A percentile compares a stretch with the other conserved stretches of the same genome.
phyloP scores from a whole-genome alignment of 2,888 invertebrate genomes.

The Lobophora halterata region DNA sequence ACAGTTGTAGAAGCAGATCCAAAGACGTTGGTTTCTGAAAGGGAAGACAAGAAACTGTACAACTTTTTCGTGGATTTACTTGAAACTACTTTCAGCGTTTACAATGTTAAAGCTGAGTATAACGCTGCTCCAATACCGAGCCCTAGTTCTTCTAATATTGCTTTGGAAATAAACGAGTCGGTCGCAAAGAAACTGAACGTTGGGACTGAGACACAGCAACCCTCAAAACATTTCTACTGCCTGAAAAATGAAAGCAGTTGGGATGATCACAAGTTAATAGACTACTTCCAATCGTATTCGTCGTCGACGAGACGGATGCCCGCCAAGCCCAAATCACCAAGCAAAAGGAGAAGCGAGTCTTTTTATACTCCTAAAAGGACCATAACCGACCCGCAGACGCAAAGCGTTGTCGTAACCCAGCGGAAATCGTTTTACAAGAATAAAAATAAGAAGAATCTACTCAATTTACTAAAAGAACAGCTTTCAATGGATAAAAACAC shows the following conservation, averaged over 20 bases:
- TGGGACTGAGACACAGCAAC: constrained; percentile 11
- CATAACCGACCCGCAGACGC: constrained; percentile 14
- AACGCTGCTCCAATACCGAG: constrained; percentile 3
- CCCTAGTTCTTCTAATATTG: constrained; percentile 33
- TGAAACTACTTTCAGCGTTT: constrained; percentile 51
- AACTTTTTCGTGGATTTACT: constrained; percentile 60
- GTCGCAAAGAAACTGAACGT: constrained; percentile 40
- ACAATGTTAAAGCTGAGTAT: constrained; percentile 38
- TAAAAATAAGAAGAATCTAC: constrained; percentile 39
- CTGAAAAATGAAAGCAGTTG: constrained; percentile 16
- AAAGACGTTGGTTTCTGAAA: constrained; percentile 34
- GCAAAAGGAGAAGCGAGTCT: constrained; percentile 12
- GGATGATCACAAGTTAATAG: constrained; percentile 7
- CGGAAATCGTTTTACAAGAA: constrained; percentile 26
- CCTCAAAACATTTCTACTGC: constrained; percentile 22
- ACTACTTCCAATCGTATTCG: constrained; percentile 2
- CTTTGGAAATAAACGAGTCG: constrained; percentile 46
- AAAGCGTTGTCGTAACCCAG: constrained; percentile 15
- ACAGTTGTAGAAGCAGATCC: constrained; percentile 36
- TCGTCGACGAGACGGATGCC: neutral
- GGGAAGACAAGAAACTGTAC: constrained; percentile 46
- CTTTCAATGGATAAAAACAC: constrained; percentile 34
- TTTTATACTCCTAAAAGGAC: constrained; percentile 28
- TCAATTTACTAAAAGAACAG: constrained; percentile 51
- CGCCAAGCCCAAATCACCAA: neutral